Percentiles rank a stretch among this genome's conserved stretches.
These are phyloP conservation scores for Rosalia funebris DNA, from an alignment of 2,888 invertebrate genomes.

Conservation along the genomic window DNA sequence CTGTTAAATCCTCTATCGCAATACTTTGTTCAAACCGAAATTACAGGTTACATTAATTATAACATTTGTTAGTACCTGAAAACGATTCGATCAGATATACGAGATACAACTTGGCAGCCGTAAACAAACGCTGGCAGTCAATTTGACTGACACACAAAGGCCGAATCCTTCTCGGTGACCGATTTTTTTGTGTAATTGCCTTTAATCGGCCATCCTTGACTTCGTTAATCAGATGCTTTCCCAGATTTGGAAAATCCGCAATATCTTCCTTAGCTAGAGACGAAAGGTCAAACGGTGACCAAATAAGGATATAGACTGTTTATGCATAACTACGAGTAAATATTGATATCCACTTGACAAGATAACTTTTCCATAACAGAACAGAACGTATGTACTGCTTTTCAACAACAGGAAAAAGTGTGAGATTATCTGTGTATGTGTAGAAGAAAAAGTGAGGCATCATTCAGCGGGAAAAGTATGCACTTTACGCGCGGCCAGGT, in stretches of 20 bases:
- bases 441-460: too few species aligned
- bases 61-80: neutral
- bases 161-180: conserved; percentile 11
- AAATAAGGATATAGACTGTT: too few species aligned
- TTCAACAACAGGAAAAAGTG: too few species aligned
- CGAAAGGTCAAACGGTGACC: too few species aligned
- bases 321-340: too few species aligned
- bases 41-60: neutral
- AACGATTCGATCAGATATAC: neutral
- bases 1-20: too few species aligned
- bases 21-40: neutral
- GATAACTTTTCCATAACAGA: too few species aligned
- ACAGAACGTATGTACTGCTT: too few species aligned
- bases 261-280: conserved; percentile 2
- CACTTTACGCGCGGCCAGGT: too few species aligned
- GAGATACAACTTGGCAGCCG: neutral
- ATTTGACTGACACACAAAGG: conserved; percentile 15
- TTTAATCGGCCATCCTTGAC: conserved; percentile 10
- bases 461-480: too few species aligned
- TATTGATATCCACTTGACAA: too few species aligned
- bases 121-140: neutral
- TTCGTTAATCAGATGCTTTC: conserved; percentile 8
- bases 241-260: conserved; percentile 12
- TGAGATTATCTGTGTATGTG: too few species aligned
- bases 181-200: conserved; percentile 1